phyloP scores from a whole-genome alignment of 1,140 invertebrate species.

The Trichonephila clavata region DNA sequence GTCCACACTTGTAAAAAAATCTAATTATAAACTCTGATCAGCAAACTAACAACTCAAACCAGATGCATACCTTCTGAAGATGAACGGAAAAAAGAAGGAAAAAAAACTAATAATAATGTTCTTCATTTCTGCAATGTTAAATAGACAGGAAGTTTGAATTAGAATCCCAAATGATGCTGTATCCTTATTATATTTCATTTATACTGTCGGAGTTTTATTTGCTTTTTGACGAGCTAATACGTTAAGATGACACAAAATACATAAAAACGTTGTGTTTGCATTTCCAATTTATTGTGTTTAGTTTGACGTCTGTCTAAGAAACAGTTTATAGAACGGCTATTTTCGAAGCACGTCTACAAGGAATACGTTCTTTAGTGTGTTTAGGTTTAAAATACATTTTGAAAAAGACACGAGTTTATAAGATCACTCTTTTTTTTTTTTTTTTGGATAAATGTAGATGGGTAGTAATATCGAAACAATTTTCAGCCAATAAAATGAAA shows the following conservation, averaged over 20 bases:
- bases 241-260: background rate
- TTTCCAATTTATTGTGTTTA: background rate
- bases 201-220: background rate
- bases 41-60: background rate
- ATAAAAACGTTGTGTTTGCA: background rate
- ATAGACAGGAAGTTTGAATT: constrained; percentile 23
- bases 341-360: no score
- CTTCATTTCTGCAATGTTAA: background rate
- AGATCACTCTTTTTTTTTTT: no score
- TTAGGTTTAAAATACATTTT: no score
- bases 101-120: background rate
- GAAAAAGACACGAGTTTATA: no score
- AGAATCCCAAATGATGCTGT: background rate
- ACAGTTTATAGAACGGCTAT: no score
- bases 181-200: constrained; percentile 15
- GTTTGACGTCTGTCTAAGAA: no score
- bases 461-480: no score
- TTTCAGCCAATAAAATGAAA: no score
- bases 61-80: background rate
- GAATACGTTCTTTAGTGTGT: no score
- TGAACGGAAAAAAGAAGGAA: background rate
- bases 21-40: background rate
- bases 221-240: background rate
- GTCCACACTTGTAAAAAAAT: background rate
- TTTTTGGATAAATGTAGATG: no score